Evolutionary conservation across 2,113 vertebrate genomes (phyloP), one percentile per base, ranked within the genome.

Genomic region (Corapipo altera): DNA sequence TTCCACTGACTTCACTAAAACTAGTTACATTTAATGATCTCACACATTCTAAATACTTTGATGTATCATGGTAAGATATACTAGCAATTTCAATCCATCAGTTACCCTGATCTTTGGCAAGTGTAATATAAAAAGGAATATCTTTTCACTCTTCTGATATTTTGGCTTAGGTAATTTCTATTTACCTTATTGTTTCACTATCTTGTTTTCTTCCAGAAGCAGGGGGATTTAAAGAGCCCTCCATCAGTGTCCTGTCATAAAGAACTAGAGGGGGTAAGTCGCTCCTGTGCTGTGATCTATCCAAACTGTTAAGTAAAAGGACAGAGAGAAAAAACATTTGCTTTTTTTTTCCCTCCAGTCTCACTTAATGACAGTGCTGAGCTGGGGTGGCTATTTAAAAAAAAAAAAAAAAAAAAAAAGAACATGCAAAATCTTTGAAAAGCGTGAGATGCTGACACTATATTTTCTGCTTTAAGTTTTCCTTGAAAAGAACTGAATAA

Each of bases 291-390:
- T 66, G 19, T 33, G 21, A 21, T n/a, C 12, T 48, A 52, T 39
- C 19, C 20, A 87, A 39, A 51, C 0, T 2, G 12, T 30, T 76
- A 71, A 65, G 11, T 8, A 73, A 79, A 86, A 17, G 3, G 41
- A 44, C 1, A 49, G 6, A 54, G 3, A 57, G 1, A 44, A 57
- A 80, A 70, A 62, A 65, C 3, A 6, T 0, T 2, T 33, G 16
- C 18, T 6, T 41, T 27, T 66, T 54, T 16, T 41, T 61, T 3
- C 3, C 6, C 7, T 49, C 19, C 44, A 30, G 19, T 67, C 15
- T 33, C 37, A n/a, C 3, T 32, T 44, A 76, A 74, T 73, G 5
- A 1, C 4, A 4, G 2, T 35, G 12, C 33, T 59, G 7, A 78
- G 7, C 8, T 71, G 11, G 1, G 4, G 1, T 39, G 15, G 3